These are phyloP conservation scores for Dysmachus trigonus DNA, from an alignment of 2,888 invertebrate species.

Conservation along the genomic window DNA sequence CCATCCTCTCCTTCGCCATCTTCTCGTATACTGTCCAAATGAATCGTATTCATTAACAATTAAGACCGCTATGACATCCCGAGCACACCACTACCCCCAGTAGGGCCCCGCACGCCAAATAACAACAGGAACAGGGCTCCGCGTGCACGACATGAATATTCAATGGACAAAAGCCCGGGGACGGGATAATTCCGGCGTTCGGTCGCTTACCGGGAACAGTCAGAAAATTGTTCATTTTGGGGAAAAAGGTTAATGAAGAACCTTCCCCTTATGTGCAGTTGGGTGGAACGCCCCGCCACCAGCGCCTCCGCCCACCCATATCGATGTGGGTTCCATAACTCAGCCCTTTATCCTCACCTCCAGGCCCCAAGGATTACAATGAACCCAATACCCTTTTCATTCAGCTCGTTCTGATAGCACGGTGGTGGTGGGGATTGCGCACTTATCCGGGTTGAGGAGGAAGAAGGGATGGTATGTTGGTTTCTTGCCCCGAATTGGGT, in stretches of 20 bases:
- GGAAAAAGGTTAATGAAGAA: constrained; percentile 25
- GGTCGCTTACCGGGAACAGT: background rate
- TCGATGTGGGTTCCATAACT: background rate
- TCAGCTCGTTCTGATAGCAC: background rate
- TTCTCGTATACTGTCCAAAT: background rate
- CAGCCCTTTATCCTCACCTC: background rate
- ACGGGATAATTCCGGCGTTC: background rate
- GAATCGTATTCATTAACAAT: constrained; percentile 29
- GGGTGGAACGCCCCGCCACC: background rate
- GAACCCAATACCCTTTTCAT: background rate
- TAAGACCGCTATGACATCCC: background rate
- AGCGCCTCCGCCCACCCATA: background rate
- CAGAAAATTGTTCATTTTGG: constrained; percentile 1
- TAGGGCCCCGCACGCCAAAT: background rate
- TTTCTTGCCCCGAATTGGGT: background rate
- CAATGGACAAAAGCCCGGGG: background rate
- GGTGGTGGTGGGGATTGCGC: background rate
- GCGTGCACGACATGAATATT: background rate
- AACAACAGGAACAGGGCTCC: background rate
- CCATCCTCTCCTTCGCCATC: background rate
- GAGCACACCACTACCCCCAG: background rate
- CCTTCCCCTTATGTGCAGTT: background rate
- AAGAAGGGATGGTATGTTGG: background rate
- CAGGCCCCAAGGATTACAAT: background rate
- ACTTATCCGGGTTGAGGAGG: too few relatives aligned